These are phyloP conservation scores for Polydrusus cervinus DNA, from an alignment of 2,888 invertebrate genomes.

Conservation along the genomic window DNA sequence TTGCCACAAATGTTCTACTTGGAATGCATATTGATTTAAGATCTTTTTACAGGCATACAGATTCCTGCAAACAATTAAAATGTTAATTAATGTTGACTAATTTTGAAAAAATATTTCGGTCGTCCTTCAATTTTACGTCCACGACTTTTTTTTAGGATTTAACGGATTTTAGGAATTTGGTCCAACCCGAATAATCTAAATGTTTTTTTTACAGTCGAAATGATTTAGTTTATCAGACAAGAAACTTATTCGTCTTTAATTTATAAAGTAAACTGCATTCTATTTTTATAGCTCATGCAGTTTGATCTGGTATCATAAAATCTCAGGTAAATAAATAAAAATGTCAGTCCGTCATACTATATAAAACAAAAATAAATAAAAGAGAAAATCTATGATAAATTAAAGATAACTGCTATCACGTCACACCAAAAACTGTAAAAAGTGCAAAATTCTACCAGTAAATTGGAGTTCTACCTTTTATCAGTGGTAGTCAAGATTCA, in stretches of 20 bases:
- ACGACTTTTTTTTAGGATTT: too few relatives aligned
- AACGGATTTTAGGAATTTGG: too few relatives aligned
- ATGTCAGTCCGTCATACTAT: slow-evolving; percentile 9
- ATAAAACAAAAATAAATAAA: slow-evolving; percentile 29
- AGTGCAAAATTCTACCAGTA: slow-evolving; percentile 25
- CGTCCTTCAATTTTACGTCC: too few relatives aligned
- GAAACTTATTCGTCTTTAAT: neutral
- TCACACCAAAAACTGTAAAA: slow-evolving; percentile 25
- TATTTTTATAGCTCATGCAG: neutral
- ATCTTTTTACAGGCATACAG: too few relatives aligned
- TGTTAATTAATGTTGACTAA: too few relatives aligned
- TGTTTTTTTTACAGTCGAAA: too few relatives aligned
- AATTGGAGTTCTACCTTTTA: slow-evolving; percentile 24
- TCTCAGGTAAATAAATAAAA: neutral
- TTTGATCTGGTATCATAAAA: slow-evolving; percentile 21
- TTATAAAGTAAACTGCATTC: neutral
- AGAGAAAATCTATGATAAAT: slow-evolving; percentile 34
- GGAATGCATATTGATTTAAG: too few relatives aligned
- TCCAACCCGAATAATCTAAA: too few relatives aligned
- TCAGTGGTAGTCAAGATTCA: slow-evolving; percentile 22
- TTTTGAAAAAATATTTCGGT: too few relatives aligned
- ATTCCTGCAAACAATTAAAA: too few relatives aligned
- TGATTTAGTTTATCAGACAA: too few relatives aligned
- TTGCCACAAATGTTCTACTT: too few relatives aligned
- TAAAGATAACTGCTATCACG: slow-evolving; percentile 33